A percentile compares a stretch with the other conserved stretches of the same genome.
phyloP scores from a whole-genome alignment of 2,113 vertebrate genomes.

The Gadus chalcogrammus region DNA sequence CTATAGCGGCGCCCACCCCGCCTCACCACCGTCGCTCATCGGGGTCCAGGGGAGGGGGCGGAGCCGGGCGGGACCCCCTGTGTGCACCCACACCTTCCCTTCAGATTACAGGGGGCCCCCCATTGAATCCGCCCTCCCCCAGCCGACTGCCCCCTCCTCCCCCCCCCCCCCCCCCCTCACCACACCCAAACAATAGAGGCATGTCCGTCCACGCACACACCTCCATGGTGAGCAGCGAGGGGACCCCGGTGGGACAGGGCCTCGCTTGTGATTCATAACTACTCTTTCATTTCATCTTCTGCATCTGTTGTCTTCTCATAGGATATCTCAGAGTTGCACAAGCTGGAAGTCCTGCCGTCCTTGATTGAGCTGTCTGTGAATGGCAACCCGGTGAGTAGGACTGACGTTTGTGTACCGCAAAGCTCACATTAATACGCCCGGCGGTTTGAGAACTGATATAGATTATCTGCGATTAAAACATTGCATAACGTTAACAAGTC shows the following conservation, averaged over 20 bases:
- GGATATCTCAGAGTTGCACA: conserved; percentile 81
- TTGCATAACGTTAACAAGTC: not conserved
- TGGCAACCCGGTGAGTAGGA: conserved; percentile 81
- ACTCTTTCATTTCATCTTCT: not conserved
- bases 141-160: too few relatives aligned
- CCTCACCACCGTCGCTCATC: conserved; percentile 42
- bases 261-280: conserved; percentile 3
- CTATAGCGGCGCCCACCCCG: conserved; percentile 17
- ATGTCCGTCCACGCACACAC: conserved; percentile 24
- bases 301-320: conserved; percentile 45
- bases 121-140: conserved; percentile 63
- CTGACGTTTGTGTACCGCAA: conserved; percentile 4
- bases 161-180: conserved; percentile 41
- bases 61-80: conserved; percentile 20
- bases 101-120: conserved; percentile 65
- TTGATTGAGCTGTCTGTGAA: conserved; percentile 80
- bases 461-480: conserved; percentile 1
- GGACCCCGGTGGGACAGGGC: not conserved
- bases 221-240: conserved; percentile 35
- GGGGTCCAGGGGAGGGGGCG: conserved; percentile 53
- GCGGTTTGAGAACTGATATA: conserved; percentile 6
- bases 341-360: conserved; percentile 75
- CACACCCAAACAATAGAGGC: conserved; percentile 44
- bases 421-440: not conserved
- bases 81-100: conserved; percentile 55